Evolutionary conservation across 1,140 invertebrate genomes (phyloP), one percentile per base, ranked within the genome.

Genomic region (Drosophila littoralis): DNA sequence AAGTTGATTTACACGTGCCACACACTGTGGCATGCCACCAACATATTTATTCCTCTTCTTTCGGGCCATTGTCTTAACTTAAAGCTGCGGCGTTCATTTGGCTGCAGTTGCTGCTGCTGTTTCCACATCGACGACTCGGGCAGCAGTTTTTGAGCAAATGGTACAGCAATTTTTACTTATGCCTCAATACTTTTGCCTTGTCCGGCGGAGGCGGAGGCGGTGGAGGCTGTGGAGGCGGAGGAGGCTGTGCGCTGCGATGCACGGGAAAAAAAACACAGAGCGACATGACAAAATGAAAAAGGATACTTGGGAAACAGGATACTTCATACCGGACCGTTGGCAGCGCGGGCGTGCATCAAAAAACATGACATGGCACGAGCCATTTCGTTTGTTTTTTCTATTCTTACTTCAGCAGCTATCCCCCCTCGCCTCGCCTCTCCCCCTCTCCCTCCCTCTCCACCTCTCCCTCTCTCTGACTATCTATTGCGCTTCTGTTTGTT

Each of bases 351-450:
- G 70, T 86, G 75, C 83, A 86, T 83, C 79, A 86, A 79, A 82
- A 89, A 83, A 86, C 83, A 88, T 88, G 84, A 88, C 84, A 89
- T 89, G 83, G 84, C 83, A 88, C 79, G 76, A 89, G 84, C 84
- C 84, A 85, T 85, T 89, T 79, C 68, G 75, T 88, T 83, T 78
- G 81, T 89, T 88, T 83, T 28, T 83, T 83, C 79, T 88, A 88
- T 79, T 79, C 76, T 60, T 67, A 82, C 77, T 85, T 76, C n/a
- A n/a, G n/a, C n/a, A n/a, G n/a, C n/a, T n/a, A n/a, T 8, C 67
- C 68, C 70, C 54, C 75, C 65, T n/a, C n/a, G n/a, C n/a, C n/a
- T n/a, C n/a, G n/a, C 33, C 45, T 59, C 69, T 59, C 68, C 43
- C 75, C 52, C 77, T 64, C 74, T 74, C 22, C 10, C 8, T 2